Evolutionary conservation across 2,797 vertebrate genomes (phyloP), one percentile per base, ranked within the genome.

Genomic region (Coracias cyanogaster): DNA sequence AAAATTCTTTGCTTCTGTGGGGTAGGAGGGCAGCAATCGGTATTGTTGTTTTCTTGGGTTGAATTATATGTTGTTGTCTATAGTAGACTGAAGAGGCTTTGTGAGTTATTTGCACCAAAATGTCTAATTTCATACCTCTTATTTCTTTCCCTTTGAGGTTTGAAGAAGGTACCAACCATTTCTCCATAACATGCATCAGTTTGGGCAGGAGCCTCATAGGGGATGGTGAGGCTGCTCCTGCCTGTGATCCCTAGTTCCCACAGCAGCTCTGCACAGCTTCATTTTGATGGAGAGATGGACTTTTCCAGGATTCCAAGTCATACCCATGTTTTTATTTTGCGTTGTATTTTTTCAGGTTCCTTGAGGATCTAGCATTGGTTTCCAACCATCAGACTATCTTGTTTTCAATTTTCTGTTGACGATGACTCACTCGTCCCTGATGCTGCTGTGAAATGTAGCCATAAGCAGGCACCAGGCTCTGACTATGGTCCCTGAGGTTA

Each of bases 51-150:
- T 86, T 86, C 72, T 88, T n/a, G 24, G 26, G 26, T 5, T 95
- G 88, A 86, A 86, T 88, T 72, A 71, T 70, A 55, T 49, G 79
- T 86, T 88, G 52, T 37, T 78, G 12, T 90, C 73, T 81, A 35
- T 74, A 33, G 37, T 39, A 82, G 93, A 86, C 94, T 48, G 72
- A 92, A 92, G 92, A 95, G 62, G 24, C 16, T 94, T 87, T 83
- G 22, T 65, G 49, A 90, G n/a, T 72, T 88, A 70, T 86, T 93
- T 95, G 73, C 49, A 86, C 72, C 22, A 62, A 89, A 90, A 81
- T 48, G 14, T 48, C 61, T 82, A 25, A 71, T 90, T 90, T 96
- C 73, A 69, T 61, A 84, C 28, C 10, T 78, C 57, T 86, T 81
- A 72, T 86, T 93, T 93, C 46, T 91, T 88, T 93, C 80, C 61